These are phyloP conservation scores for Aphodius granarius DNA, from an alignment of 2,888 invertebrate species.

Conservation along the genomic window DNA sequence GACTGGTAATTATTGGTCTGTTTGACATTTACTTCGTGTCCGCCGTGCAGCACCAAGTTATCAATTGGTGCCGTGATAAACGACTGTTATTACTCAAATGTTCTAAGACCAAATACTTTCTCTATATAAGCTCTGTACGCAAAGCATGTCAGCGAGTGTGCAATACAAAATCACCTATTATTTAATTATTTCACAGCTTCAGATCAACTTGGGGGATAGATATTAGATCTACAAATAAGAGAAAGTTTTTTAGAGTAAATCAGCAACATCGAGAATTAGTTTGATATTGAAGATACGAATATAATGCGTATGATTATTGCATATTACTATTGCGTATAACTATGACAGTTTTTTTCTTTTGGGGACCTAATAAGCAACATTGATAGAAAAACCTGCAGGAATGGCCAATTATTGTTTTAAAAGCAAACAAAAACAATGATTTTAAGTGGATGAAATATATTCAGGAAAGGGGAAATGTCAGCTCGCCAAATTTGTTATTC, in stretches of 20 bases:
- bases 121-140: slow-evolving; percentile 16
- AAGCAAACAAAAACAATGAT: too few species aligned
- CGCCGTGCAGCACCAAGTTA: neutral
- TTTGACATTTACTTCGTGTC: slow-evolving; percentile 23
- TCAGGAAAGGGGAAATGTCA: too few species aligned
- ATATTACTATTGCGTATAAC: too few species aligned
- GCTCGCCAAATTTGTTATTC: too few species aligned
- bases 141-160: slow-evolving; percentile 12
- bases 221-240: neutral
- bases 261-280: too few species aligned
- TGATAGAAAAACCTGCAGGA: too few species aligned
- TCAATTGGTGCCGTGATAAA: slow-evolving; percentile 21
- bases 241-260: too few species aligned
- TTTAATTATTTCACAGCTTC: neutral
- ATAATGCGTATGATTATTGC: too few species aligned
- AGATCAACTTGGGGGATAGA: neutral
- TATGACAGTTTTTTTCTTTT: too few species aligned
- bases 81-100: slow-evolving; percentile 21
- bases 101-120: slow-evolving; percentile 22
- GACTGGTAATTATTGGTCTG: slow-evolving; percentile 15
- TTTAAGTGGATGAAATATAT: neutral
- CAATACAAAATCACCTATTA: slow-evolving; percentile 12
- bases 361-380: too few species aligned
- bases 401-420: too few species aligned
- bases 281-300: too few species aligned